These are phyloP conservation scores for Cheiracanthium punctorium DNA, from an alignment of 2,888 invertebrate species.

Conservation along the genomic window DNA sequence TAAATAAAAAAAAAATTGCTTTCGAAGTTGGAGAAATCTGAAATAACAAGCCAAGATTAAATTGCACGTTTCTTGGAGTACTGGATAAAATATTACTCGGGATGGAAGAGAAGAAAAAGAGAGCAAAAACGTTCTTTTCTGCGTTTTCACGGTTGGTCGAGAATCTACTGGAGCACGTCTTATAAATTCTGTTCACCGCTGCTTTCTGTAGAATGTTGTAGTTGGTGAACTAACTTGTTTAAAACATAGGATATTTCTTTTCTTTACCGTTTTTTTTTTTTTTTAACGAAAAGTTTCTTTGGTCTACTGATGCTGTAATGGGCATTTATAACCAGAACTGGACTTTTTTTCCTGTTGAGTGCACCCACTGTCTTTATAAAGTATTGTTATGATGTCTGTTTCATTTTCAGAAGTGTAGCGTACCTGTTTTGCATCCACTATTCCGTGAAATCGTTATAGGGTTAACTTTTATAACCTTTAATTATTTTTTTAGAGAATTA, in stretches of 20 bases:
- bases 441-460: no score
- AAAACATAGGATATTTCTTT: background rate
- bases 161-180: conserved; percentile 19
- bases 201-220: background rate
- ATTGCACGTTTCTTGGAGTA: background rate
- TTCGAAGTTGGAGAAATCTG: background rate
- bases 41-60: background rate
- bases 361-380: no score
- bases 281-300: background rate
- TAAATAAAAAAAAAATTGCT: background rate
- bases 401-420: no score
- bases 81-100: background rate
- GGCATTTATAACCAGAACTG: background rate
- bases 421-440: no score
- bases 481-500: no score
- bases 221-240: background rate
- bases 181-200: background rate
- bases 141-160: conserved; percentile 28
- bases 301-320: background rate
- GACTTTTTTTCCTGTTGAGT: no score
- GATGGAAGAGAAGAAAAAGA: conserved; percentile 10
- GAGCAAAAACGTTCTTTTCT: conserved; percentile 17
- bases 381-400: no score
- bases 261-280: background rate
- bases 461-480: no score